phyloP scores from a whole-genome alignment of 2,113 vertebrate genomes.

The Austrofundulus limnaeus region DNA sequence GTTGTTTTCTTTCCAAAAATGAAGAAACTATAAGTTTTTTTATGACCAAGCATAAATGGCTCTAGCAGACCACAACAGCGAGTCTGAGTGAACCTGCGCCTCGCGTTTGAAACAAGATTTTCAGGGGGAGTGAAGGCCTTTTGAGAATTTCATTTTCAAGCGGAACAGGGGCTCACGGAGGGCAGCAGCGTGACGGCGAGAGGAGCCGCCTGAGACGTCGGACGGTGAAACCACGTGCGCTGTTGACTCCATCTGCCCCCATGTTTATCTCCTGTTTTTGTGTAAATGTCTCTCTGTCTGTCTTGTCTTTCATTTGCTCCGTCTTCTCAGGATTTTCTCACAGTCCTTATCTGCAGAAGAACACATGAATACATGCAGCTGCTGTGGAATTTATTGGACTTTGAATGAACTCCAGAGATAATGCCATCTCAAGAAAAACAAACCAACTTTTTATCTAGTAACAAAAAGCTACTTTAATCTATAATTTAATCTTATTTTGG shows the following conservation, averaged over 20 bases:
- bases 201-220: slow-evolving; percentile 7
- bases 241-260: slow-evolving; percentile 32
- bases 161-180: slow-evolving; percentile 36
- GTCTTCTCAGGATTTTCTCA: slow-evolving; percentile 31
- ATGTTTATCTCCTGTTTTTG: slow-evolving; percentile 35
- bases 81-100: slow-evolving; percentile 44
- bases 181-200: slow-evolving; percentile 44
- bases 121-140: slow-evolving; percentile 35
- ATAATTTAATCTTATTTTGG: not conserved
- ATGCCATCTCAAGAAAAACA: slow-evolving; percentile 10
- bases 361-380: slow-evolving; percentile 43
- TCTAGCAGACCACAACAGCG: slow-evolving; percentile 31
- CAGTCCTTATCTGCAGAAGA: slow-evolving; percentile 53
- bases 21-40: not conserved
- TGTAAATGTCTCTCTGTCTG: slow-evolving; percentile 46
- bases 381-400: slow-evolving; percentile 43
- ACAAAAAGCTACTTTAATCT: not conserved
- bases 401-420: slow-evolving; percentile 24
- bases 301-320: slow-evolving; percentile 19
- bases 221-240: slow-evolving; percentile 29
- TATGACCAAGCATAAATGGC: slow-evolving; percentile 30
- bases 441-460: not conserved
- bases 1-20: no score
- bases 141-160: slow-evolving; percentile 59
- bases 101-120: slow-evolving; percentile 47